A percentile compares a stretch with the other conserved stretches of the same genome.
Evolutionary conservation across 2,113 vertebrate genomes (phyloP).

Genomic region (Budorcas taxicolor): DNA sequence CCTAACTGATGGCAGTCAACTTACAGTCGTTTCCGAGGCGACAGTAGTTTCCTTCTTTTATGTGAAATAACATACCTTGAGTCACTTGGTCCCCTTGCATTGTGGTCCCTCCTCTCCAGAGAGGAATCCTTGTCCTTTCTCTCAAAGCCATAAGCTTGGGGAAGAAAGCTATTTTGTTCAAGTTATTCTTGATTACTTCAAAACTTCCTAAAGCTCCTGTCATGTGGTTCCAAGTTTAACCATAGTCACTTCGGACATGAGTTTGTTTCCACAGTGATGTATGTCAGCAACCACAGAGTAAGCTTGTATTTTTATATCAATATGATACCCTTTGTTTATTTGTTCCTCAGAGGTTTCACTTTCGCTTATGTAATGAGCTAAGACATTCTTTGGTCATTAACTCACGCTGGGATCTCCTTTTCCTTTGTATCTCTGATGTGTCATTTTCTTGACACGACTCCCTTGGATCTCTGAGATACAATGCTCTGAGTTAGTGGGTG

Average conservation of each 20-base stretch:
- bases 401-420: slow-evolving; percentile 63
- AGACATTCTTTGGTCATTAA: slow-evolving; percentile 65
- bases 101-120: not conserved
- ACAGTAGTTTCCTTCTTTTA: not conserved
- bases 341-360: slow-evolving; percentile 66
- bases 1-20: not conserved
- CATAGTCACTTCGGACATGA: not conserved
- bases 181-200: slow-evolving; percentile 19
- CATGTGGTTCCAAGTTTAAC: slow-evolving; percentile 49
- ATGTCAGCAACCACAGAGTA: slow-evolving; percentile 50
- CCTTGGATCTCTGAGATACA: not conserved
- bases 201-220: slow-evolving; percentile 28
- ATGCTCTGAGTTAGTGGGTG: slow-evolving; percentile 51
- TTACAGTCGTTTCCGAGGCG: not conserved
- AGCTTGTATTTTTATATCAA: slow-evolving; percentile 62
- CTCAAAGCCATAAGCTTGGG: not conserved
- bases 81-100: not conserved
- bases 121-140: not conserved
- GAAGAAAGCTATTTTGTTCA: not conserved
- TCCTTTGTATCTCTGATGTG: slow-evolving; percentile 49
- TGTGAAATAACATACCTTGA: not conserved
- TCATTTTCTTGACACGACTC: slow-evolving; percentile 55
- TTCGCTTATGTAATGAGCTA: slow-evolving; percentile 68
- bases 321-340: slow-evolving; percentile 70
- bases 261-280: slow-evolving; percentile 53